Base-by-base conservation (phyloP, 2,797 vertebrate species). In the Tiaroga cobitis region DNA sequence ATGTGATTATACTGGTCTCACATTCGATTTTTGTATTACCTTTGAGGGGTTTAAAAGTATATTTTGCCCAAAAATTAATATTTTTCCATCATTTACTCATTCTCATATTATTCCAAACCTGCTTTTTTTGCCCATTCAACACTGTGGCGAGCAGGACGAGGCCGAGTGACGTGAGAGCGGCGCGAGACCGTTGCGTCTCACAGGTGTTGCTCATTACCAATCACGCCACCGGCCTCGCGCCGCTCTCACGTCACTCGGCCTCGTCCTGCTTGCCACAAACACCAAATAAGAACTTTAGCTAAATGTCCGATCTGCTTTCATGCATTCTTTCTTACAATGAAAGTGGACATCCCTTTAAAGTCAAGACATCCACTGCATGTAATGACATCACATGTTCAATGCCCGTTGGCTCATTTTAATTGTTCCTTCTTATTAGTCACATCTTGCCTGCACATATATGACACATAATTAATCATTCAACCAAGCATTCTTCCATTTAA, bases 61-160 rank as follows among this genome's bases (percentile, higher is more conserved):
- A 68, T 69, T 87, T 85, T 6, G 18, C 63, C 29, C 37, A 61
- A 41, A 77, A n/a, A 24, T 37, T 0, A 15, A 26, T 0, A 29
- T 78, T 26, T 37, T 59, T 24, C 2, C n/a, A 61, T 10, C 8
- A 41, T 39, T 39, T 39, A 78, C 24, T 78, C 8, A 19, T 51
- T 29, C 72, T 73, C 74, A 70, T 43, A 56, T 87, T 8, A 19
- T 80, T 80, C 11, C 2, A 19, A 51, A 80, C 78, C 43, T 65
- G 10, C 15, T 9, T 32, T 29, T 29, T 51, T 32, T 2, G 6
- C 26, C 11, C 72, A 51, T 75, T 34, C 10, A 74, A 32, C 26
- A n/a, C n/a, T n/a, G n/a, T n/a, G n/a, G n/a, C n/a, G n/a, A n/a
- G n/a, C n/a, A n/a, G n/a, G n/a, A n/a, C n/a, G n/a, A n/a, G n/a